These are phyloP conservation scores for Pseudomyrmex flavicornis DNA, from an alignment of 1,140 invertebrate genomes.

Conservation along the genomic window DNA sequence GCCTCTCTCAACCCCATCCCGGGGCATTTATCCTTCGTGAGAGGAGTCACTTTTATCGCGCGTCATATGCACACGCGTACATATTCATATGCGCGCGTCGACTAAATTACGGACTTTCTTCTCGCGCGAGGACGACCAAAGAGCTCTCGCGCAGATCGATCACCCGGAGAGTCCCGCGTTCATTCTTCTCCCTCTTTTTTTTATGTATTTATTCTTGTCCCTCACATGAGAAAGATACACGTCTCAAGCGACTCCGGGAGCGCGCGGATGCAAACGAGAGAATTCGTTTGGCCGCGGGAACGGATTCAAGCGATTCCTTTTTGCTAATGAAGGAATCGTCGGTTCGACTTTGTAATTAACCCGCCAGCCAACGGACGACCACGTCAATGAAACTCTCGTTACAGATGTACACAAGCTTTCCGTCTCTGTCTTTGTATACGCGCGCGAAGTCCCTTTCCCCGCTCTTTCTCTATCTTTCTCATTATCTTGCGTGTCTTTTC, in stretches of 20 bases:
- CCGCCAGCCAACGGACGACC: conserved; percentile 44
- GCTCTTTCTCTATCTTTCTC: not conserved
- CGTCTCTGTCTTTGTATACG: conserved; percentile 3
- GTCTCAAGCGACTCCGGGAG: conserved; percentile 14
- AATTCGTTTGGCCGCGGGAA: conserved; percentile 65
- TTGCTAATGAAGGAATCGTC: conserved; percentile 77
- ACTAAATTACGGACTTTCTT: conserved; percentile 59
- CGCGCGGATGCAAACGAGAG: conserved; percentile 69
- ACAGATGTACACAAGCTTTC: conserved; percentile 62
- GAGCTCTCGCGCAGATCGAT: conserved; percentile 38
- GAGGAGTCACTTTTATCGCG: conserved; percentile 35
- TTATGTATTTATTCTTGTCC: not conserved
- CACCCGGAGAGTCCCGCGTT: conserved; percentile 12
- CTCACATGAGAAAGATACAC: conserved; percentile 40
- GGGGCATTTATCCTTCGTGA: not conserved
- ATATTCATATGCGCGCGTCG: conserved; percentile 15
- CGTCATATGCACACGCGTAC: conserved; percentile 32
- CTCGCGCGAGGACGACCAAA: conserved; percentile 50
- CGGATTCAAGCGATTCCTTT: conserved; percentile 71
- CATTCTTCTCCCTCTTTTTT: conserved; percentile 5
- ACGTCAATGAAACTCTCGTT: conserved; percentile 76
- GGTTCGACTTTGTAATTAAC: conserved; percentile 77
- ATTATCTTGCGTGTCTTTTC: not conserved
- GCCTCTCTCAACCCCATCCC: conserved; percentile 14
- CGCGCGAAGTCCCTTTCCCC: conserved; percentile 7